Percentiles rank a stretch among this genome's conserved stretches.
Evolutionary conservation across 2,113 vertebrate genomes (phyloP).

Genomic region (Alexandromys fortis): DNA sequence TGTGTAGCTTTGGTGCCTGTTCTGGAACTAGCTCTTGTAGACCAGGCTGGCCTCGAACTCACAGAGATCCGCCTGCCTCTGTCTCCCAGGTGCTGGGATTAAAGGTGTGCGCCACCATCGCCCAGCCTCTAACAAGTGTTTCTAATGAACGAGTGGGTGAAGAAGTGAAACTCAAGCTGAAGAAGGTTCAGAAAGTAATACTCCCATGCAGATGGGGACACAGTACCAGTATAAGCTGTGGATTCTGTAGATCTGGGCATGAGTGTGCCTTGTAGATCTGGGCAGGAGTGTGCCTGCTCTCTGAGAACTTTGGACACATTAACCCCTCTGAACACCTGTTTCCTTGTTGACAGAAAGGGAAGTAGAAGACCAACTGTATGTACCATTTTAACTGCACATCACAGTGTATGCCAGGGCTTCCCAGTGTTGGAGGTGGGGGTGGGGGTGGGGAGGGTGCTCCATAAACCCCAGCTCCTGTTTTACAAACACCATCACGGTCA

Average conservation of each 20-base stretch:
- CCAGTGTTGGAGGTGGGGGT: not conserved
- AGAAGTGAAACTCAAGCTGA: not conserved
- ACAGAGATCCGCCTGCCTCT: no score
- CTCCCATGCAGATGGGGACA: not conserved
- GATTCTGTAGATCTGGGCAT: not conserved
- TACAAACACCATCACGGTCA: not conserved
- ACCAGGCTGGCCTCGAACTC: no score
- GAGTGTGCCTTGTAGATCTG: not conserved
- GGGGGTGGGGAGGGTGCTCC: not conserved
- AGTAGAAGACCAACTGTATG: not conserved
- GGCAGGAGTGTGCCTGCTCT: conserved; percentile 7
- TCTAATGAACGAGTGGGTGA: not conserved
- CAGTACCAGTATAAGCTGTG: not conserved
- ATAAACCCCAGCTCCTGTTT: not conserved
- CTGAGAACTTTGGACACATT: not conserved
- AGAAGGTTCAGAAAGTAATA: conserved; percentile 7
- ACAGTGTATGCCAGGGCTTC: not conserved
- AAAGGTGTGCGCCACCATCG: no score
- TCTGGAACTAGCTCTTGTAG: no score
- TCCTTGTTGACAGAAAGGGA: not conserved
- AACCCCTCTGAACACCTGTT: conserved; percentile 9
- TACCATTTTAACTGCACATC: not conserved
- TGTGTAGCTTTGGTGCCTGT: no score
- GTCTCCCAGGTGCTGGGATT: no score
- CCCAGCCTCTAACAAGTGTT: not conserved